These are phyloP conservation scores for Capitulum mitella DNA, from an alignment of 2,888 invertebrate species.

Conservation along the genomic window DNA sequence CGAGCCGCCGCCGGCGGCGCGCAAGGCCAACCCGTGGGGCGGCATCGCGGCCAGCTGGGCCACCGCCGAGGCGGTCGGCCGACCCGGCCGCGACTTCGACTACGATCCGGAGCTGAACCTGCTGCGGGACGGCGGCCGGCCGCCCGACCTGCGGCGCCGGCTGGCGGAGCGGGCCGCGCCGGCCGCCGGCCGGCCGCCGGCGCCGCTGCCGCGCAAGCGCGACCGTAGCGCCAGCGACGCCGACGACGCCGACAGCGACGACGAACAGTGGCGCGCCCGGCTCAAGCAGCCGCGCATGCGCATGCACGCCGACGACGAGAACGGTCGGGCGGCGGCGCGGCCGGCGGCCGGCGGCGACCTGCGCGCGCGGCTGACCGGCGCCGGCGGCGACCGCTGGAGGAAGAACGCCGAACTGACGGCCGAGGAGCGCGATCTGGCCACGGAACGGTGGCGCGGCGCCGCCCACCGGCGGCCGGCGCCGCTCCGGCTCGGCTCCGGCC, in stretches of 20 bases:
- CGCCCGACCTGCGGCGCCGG: constrained; percentile 9
- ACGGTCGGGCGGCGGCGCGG: constrained; percentile 42
- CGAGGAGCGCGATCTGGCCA: not conserved
- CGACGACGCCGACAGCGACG: constrained; percentile 32
- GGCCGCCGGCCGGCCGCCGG: not conserved
- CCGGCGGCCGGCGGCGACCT: not conserved
- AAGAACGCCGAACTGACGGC: not conserved
- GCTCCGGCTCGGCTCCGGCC: not conserved
- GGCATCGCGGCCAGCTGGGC: constrained; percentile 21
- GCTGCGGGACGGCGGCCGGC: not conserved
- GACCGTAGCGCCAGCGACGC: constrained; percentile 24
- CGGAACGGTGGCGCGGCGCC: not conserved
- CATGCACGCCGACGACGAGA: constrained; percentile 76
- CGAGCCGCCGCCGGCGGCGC: not conserved
- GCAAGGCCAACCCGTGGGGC: constrained; percentile 15
- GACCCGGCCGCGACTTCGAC: not conserved
- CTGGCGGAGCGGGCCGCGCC: not conserved
- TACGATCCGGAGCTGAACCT: constrained; percentile 11
- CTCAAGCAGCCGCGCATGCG: constrained; percentile 66
- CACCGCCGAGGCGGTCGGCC: not conserved
- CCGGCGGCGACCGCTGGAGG: not conserved
- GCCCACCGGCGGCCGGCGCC: not conserved
- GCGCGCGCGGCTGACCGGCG: not conserved
- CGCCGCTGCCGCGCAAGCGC: constrained; percentile 1
- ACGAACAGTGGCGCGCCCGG: constrained; percentile 42